These are phyloP conservation scores for Scelioninae gen. 2 DNA, from an alignment of 2,888 invertebrate species.

Conservation along the genomic window DNA sequence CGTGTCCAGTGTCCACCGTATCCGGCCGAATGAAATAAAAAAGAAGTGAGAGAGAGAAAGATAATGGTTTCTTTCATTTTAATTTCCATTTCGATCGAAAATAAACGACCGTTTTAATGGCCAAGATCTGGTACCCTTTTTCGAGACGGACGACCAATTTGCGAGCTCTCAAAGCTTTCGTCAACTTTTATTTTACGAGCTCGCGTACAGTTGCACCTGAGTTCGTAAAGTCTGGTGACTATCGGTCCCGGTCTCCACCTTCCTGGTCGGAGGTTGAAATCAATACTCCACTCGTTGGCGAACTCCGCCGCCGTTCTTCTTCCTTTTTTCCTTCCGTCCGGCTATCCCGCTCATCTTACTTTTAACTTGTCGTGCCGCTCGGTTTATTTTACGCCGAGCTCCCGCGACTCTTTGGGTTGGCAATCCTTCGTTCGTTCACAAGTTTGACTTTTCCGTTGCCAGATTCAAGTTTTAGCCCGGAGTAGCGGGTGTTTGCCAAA, in stretches of 20 bases:
- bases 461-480: slow-evolving; percentile 21
- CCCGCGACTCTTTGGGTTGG: slow-evolving; percentile 27
- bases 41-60: not conserved
- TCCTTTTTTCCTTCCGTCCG: slow-evolving; percentile 55
- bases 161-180: slow-evolving; percentile 51
- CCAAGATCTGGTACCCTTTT: slow-evolving; percentile 16
- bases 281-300: slow-evolving; percentile 61
- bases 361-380: slow-evolving; percentile 31
- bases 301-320: slow-evolving; percentile 58
- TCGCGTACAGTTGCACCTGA: slow-evolving; percentile 61
- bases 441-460: slow-evolving; percentile 32
- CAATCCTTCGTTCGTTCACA: slow-evolving; percentile 21
- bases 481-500: slow-evolving; percentile 21
- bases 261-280: slow-evolving; percentile 67
- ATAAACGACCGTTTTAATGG: slow-evolving; percentile 1
- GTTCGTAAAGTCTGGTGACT: slow-evolving; percentile 66
- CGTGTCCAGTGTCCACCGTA: slow-evolving; percentile 11
- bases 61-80: not conserved
- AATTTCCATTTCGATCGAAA: not conserved
- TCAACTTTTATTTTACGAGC: slow-evolving; percentile 59
- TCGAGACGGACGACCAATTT: slow-evolving; percentile 30
- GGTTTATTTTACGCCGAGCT: slow-evolving; percentile 34
- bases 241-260: slow-evolving; percentile 65
- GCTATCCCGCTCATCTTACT: slow-evolving; percentile 44
- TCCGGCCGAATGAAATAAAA: not conserved